Evolutionary conservation across 2,113 vertebrate species (phyloP).

Genomic region (Canis aureus): DNA sequence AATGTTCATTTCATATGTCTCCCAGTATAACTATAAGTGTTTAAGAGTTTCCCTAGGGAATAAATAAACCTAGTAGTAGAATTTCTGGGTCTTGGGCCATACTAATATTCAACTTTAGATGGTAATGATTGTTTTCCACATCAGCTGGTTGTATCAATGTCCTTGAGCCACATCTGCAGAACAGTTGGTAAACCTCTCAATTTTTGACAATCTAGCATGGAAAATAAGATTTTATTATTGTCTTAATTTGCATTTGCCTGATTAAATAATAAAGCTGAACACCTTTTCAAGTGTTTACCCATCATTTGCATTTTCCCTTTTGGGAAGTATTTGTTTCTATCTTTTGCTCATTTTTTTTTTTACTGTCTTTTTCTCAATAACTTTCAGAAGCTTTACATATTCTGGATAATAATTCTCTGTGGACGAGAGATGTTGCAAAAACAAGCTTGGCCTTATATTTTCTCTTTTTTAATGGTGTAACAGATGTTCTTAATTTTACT

Average conservation of each 20-base stretch:
- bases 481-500: not conserved
- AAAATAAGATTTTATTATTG: not conserved
- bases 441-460: not conserved
- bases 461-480: not conserved
- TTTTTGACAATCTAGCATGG: not conserved
- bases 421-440: not conserved
- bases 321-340: slow-evolving; percentile 20
- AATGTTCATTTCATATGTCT: not conserved
- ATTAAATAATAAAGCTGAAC: not conserved
- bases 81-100: not conserved
- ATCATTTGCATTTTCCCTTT: not conserved
- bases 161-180: not conserved
- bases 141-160: not conserved
- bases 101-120: slow-evolving; percentile 10
- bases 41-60: not conserved
- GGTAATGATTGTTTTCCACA: not conserved
- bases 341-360: not conserved
- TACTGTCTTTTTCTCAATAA: slow-evolving; percentile 22
- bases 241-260: not conserved
- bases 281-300: slow-evolving; percentile 17
- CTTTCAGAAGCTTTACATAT: not conserved
- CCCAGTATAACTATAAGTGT: not conserved
- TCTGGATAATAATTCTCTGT: not conserved
- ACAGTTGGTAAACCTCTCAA: not conserved
- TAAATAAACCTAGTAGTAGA: not conserved